A percentile compares a stretch with the other conserved stretches of the same genome.
Evolutionary conservation across 2,888 invertebrate species (phyloP).

Genomic region (Pseudococcus viburni): DNA sequence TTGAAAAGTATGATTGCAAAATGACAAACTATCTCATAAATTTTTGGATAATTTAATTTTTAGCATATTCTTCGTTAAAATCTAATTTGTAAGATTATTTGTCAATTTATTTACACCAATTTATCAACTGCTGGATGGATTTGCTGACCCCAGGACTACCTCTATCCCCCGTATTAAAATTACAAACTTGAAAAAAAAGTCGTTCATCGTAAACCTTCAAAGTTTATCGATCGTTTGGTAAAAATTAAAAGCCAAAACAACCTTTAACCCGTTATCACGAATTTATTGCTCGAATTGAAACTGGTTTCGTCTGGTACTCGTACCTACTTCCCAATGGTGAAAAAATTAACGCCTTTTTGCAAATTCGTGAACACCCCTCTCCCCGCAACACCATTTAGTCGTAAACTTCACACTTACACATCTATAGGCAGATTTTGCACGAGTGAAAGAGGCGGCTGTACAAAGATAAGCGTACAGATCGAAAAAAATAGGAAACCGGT

Average conservation of each 20-base stretch:
- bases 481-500: slow-evolving; percentile 27
- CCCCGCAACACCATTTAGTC: not conserved
- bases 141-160: too few species aligned
- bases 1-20: too few species aligned
- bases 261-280: not conserved
- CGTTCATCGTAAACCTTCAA: not conserved
- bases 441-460: not conserved
- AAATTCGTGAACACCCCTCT: not conserved
- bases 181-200: too few species aligned
- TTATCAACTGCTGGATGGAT: too few species aligned
- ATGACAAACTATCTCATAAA: too few species aligned
- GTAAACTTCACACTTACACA: not conserved
- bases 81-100: too few species aligned
- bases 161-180: too few species aligned
- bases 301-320: not conserved
- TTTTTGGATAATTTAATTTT: too few species aligned
- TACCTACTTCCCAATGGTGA: too few species aligned
- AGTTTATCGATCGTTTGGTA: not conserved
- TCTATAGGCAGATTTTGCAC: not conserved
- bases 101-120: too few species aligned
- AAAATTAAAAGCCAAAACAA: not conserved
- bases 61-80: too few species aligned
- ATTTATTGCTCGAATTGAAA: not conserved
- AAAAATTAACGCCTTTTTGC: not conserved
- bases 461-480: not conserved